Evolutionary conservation across 2,888 invertebrate genomes (phyloP).

Genomic region (Idaea straminata): DNA sequence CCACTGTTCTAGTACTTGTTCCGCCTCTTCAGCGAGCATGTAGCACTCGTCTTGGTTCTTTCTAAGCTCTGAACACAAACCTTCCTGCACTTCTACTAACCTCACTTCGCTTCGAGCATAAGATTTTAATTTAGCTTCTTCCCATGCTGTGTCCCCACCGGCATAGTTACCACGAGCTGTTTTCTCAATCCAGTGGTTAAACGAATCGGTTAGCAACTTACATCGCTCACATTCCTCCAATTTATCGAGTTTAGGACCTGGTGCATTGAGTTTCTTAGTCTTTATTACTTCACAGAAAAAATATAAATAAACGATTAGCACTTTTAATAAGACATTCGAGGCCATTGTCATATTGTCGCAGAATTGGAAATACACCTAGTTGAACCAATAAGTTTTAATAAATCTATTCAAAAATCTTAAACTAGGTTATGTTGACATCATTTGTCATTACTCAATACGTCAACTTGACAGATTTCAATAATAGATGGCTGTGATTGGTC

Average conservation of each 20-base stretch:
- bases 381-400: too few species aligned
- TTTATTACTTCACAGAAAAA: slow-evolving; percentile 30
- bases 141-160: slow-evolving; percentile 97
- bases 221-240: slow-evolving; percentile 84
- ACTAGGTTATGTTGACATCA: too few species aligned
- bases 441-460: too few species aligned
- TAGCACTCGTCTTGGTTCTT: slow-evolving; percentile 90
- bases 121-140: slow-evolving; percentile 90
- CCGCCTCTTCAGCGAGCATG: slow-evolving; percentile 88
- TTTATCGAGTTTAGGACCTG: slow-evolving; percentile 22
- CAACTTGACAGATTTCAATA: too few species aligned
- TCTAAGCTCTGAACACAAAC: slow-evolving; percentile 86
- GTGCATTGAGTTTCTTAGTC: slow-evolving; percentile 33
- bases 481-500: too few species aligned
- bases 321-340: slow-evolving; percentile 17
- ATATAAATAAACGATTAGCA: slow-evolving; percentile 30
- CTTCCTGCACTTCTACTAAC: slow-evolving; percentile 94
- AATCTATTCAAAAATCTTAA: too few species aligned
- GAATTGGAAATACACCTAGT: too few species aligned
- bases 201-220: slow-evolving; percentile 85
- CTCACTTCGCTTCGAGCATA: slow-evolving; percentile 94
- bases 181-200: slow-evolving; percentile 87
- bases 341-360: slow-evolving; percentile 11
- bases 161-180: slow-evolving; percentile 94
- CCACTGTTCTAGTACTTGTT: slow-evolving; percentile 92